Conservation (phyloP, 2,888 invertebrate genomes). For the Lycocerus yunnanus region DNA sequence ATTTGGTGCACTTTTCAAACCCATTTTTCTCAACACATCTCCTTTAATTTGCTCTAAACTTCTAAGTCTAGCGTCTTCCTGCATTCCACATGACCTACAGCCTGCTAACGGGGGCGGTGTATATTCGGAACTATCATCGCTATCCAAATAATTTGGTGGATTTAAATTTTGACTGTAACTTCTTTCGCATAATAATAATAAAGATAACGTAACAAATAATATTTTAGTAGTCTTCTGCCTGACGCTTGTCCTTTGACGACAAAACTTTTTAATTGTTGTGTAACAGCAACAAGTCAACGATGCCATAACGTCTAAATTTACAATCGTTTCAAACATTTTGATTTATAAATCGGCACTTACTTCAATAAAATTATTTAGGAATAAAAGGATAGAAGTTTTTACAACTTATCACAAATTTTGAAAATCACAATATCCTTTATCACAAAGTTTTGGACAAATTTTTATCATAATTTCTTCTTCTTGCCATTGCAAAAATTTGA, state of each 20-base stretch:
- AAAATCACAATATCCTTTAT: slow-evolving; percentile 11
- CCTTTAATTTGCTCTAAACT: slow-evolving; percentile 64
- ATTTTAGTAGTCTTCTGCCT: slow-evolving; percentile 14
- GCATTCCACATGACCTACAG: slow-evolving; percentile 61
- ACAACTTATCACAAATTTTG: background rate
- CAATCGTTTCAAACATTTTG: slow-evolving; percentile 5
- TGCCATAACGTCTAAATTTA: background rate
- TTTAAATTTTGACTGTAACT: slow-evolving; percentile 32
- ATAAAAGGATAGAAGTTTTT: background rate
- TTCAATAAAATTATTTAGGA: background rate
- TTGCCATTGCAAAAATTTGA: slow-evolving; percentile 22
- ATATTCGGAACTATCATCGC: slow-evolving; percentile 17
- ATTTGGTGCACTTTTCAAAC: slow-evolving; percentile 61
- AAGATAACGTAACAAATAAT: slow-evolving; percentile 15
- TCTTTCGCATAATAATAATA: slow-evolving; percentile 17
- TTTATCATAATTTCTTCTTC: slow-evolving; percentile 26
- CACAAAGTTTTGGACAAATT: slow-evolving; percentile 11
- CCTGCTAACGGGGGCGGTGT: slow-evolving; percentile 28
- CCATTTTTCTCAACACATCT: slow-evolving; percentile 64
- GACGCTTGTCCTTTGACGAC: slow-evolving; percentile 13
- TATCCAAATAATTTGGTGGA: slow-evolving; percentile 28
- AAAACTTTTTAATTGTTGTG: slow-evolving; percentile 1
- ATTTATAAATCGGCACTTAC: background rate
- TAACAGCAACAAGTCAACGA: background rate
- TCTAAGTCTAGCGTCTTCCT: slow-evolving; percentile 62